These are phyloP conservation scores for Hydrolagus colliei DNA, from an alignment of 2,797 vertebrate species.

Conservation along the genomic window DNA sequence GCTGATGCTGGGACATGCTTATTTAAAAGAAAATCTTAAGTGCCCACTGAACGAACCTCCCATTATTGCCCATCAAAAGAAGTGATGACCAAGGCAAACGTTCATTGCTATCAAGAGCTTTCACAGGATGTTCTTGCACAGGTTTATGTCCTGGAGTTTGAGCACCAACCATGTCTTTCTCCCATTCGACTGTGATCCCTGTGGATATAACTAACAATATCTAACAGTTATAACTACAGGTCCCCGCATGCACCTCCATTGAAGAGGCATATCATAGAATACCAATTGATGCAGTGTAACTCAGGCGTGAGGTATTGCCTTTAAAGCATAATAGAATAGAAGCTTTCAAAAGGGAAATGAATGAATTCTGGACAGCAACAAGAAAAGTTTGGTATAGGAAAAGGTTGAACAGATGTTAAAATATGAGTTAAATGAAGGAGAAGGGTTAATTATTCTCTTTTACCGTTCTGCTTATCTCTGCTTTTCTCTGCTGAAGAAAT, in stretches of 20 bases:
- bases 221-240: too few species aligned
- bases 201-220: too few species aligned
- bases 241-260: neutral
- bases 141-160: neutral
- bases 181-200: neutral
- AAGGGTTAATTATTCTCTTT: too few species aligned
- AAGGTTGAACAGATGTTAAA: too few species aligned
- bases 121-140: neutral
- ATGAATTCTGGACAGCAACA: neutral
- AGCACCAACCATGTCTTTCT: neutral
- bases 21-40: neutral
- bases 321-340: neutral
- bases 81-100: neutral
- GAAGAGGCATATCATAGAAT: neutral
- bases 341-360: neutral
- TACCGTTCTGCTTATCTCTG: too few species aligned
- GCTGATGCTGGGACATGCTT: neutral
- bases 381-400: too few species aligned
- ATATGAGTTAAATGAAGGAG: too few species aligned
- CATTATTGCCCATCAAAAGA: neutral
- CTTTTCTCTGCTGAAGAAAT: too few species aligned
- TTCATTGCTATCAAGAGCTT: neutral
- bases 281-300: too few species aligned
- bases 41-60: neutral
- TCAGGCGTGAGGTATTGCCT: too few species aligned